phyloP scores from a whole-genome alignment of 2,113 vertebrate genomes.

The Entomyzon cyanotis region DNA sequence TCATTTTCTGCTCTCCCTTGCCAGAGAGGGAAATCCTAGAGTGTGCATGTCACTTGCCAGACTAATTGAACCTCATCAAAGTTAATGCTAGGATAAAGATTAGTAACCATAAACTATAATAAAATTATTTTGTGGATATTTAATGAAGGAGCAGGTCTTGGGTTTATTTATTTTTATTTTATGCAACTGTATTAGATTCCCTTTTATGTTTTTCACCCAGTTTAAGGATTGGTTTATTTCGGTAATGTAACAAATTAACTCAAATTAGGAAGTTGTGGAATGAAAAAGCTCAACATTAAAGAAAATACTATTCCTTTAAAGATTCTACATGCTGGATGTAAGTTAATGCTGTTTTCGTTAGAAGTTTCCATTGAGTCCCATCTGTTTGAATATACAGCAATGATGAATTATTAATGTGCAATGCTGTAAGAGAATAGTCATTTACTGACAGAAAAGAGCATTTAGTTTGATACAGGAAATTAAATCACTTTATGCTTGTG shows the following conservation, averaged over 20 bases:
- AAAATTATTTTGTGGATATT: background rate
- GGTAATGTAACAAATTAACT: background rate
- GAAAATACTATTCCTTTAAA: background rate
- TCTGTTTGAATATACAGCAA: background rate
- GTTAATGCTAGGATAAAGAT: background rate
- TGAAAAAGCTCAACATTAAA: background rate
- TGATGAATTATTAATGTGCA: background rate
- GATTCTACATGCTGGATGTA: background rate
- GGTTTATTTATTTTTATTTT: background rate
- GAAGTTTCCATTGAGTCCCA: background rate
- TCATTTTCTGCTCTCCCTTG: background rate
- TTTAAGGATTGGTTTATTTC: background rate
- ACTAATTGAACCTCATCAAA: background rate
- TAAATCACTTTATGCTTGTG: conserved; percentile 17
- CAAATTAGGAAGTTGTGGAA: background rate
- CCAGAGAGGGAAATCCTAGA: background rate
- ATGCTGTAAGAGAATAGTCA: background rate
- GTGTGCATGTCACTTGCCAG: background rate
- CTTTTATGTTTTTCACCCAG: background rate
- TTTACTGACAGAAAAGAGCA: background rate
- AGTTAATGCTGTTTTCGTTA: background rate
- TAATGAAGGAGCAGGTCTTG: background rate
- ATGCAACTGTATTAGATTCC: background rate
- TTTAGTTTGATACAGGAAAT: conserved; percentile 14
- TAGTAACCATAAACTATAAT: background rate